Evolutionary conservation across 2,797 vertebrate genomes (phyloP).

Genomic region (Leptodactylus fallax): DNA sequence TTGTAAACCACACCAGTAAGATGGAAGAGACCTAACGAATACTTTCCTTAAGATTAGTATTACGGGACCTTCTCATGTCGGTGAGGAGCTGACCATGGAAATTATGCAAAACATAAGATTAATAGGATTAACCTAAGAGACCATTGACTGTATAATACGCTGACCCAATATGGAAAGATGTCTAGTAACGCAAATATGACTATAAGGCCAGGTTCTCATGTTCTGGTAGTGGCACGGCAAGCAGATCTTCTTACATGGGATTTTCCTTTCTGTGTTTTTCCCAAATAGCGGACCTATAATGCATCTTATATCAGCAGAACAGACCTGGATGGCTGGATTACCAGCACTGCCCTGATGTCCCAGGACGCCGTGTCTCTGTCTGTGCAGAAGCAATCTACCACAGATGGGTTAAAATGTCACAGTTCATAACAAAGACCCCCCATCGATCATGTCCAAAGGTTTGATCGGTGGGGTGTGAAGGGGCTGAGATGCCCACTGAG

Average conservation of each 20-base stretch:
- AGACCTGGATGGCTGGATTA: not conserved
- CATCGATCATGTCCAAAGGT: too few relatives aligned
- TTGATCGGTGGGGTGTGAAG: too few relatives aligned
- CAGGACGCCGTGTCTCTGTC: not conserved
- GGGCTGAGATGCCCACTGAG: too few relatives aligned
- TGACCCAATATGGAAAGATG: not conserved
- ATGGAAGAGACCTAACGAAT: constrained; percentile 8
- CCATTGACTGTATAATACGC: not conserved
- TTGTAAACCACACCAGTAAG: not conserved
- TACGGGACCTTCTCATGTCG: not conserved
- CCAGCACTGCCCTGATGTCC: not conserved
- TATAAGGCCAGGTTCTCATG: not conserved
- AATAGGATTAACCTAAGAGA: constrained; percentile 5
- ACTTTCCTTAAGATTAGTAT: constrained; percentile 17
- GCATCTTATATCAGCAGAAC: not conserved
- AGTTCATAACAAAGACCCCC: too few relatives aligned
- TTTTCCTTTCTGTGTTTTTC: too few relatives aligned
- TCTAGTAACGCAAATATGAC: not conserved
- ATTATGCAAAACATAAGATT: not conserved
- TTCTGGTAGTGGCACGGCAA: not conserved
- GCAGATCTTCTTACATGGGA: not conserved
- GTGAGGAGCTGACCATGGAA: constrained; percentile 11
- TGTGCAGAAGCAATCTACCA: not conserved
- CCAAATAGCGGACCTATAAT: too few relatives aligned
- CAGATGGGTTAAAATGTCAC: not conserved